These are phyloP conservation scores for Phrynocephalus forsythii DNA, from an alignment of 2,797 vertebrate species.

Conservation along the genomic window DNA sequence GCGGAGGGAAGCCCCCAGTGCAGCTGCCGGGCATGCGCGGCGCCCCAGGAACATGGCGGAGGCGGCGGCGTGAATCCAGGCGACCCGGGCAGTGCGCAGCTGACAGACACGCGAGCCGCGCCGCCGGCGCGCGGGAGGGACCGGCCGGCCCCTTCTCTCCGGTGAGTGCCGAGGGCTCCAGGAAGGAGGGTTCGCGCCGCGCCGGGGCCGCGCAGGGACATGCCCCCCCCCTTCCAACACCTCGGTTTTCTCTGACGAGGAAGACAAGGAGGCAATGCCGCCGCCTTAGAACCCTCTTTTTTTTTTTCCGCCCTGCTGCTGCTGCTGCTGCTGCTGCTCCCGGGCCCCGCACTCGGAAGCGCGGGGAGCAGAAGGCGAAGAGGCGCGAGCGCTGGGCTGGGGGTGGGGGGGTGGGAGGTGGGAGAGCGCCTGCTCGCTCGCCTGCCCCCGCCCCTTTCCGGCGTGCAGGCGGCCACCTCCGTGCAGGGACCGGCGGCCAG, in stretches of 20 bases:
- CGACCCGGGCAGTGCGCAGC: slow-evolving; percentile 20
- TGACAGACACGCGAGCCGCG: slow-evolving; percentile 53
- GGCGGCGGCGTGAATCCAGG: slow-evolving; percentile 57
- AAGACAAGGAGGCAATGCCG: background rate
- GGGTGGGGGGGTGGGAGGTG: too few relatives aligned
- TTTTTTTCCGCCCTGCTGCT: too few relatives aligned
- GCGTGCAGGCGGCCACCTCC: background rate
- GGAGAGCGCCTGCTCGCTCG: too few relatives aligned
- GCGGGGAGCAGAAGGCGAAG: background rate
- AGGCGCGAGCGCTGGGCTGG: too few relatives aligned
- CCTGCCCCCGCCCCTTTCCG: too few relatives aligned
- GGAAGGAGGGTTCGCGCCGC: background rate
- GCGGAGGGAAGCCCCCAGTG: slow-evolving; percentile 51
- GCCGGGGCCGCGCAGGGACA: background rate
- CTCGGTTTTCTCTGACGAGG: background rate
- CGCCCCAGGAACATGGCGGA: slow-evolving; percentile 79
- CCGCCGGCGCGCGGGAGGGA: background rate
- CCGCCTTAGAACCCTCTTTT: background rate
- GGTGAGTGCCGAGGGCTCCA: slow-evolving; percentile 57
- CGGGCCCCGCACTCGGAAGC: background rate
- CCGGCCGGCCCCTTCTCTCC: background rate
- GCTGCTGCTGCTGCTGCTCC: background rate
- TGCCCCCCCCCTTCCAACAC: background rate
- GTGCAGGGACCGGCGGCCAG: background rate
- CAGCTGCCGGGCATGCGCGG: slow-evolving; percentile 78